A percentile compares a stretch with the other conserved stretches of the same genome.
Evolutionary conservation across 2,113 vertebrate genomes (phyloP).

Genomic region (Glaucomys volans): DNA sequence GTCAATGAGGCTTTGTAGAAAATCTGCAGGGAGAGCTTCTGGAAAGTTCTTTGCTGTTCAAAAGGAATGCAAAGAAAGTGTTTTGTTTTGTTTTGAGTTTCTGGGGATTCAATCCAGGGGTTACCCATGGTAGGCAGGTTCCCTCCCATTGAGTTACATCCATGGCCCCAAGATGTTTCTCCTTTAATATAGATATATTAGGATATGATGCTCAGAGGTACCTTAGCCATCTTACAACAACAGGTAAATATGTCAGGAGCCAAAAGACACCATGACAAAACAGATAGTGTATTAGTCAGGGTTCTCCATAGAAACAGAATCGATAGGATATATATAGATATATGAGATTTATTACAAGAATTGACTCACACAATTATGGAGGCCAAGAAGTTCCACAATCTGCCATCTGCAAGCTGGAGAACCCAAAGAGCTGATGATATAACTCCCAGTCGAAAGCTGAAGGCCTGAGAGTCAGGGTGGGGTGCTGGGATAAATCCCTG

Average conservation of each 20-base stretch:
- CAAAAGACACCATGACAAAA: not conserved
- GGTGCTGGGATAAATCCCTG: not conserved
- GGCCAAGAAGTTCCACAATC: not conserved
- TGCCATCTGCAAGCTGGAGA: not conserved
- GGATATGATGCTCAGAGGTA: not conserved
- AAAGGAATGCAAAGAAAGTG: not conserved
- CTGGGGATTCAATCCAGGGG: not conserved
- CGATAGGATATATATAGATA: not conserved
- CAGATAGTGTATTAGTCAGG: not conserved
- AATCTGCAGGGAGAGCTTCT: not conserved
- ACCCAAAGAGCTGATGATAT: not conserved
- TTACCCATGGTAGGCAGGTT: not conserved
- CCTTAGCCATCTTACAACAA: not conserved
- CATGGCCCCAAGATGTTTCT: not conserved
- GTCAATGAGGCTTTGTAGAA: not conserved
- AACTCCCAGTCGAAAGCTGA: not conserved
- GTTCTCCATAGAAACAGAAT: not conserved
- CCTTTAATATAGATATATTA: not conserved
- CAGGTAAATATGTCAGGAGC: not conserved
- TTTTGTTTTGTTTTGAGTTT: not conserved
- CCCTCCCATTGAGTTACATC: not conserved
- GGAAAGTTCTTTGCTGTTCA: constrained; percentile 18
- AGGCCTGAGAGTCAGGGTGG: not conserved
- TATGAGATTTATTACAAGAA: not conserved
- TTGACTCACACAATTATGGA: not conserved